These are phyloP conservation scores for Apantesis nais DNA, from an alignment of 2,888 invertebrate genomes.

Conservation along the genomic window DNA sequence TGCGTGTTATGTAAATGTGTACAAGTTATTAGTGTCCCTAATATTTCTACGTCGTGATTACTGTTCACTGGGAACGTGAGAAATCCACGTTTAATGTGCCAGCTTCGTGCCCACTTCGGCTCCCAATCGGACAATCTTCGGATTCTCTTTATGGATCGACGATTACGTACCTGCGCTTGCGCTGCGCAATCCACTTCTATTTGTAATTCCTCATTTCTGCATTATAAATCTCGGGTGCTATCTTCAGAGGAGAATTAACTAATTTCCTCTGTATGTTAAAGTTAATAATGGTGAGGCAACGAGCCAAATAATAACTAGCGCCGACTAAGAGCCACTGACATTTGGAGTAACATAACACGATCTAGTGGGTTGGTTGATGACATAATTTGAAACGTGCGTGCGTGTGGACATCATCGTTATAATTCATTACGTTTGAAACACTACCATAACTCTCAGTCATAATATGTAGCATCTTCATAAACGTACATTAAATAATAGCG, in stretches of 20 bases:
- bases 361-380: slow-evolving; percentile 69
- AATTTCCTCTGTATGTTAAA: slow-evolving; percentile 57
- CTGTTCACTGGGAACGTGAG: slow-evolving; percentile 70
- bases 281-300: slow-evolving; percentile 71
- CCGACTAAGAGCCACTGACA: slow-evolving; percentile 67
- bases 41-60: slow-evolving; percentile 82
- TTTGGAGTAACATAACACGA: slow-evolving; percentile 72
- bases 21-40: slow-evolving; percentile 83
- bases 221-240: slow-evolving; percentile 41
- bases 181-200: slow-evolving; percentile 45
- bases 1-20: slow-evolving; percentile 82
- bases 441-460: slow-evolving; percentile 49
- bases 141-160: slow-evolving; percentile 65
- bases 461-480: slow-evolving; percentile 39
- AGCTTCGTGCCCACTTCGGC: slow-evolving; percentile 60
- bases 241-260: slow-evolving; percentile 48
- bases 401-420: slow-evolving; percentile 61
- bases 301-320: slow-evolving; percentile 76
- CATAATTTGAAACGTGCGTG: slow-evolving; percentile 75
- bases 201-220: slow-evolving; percentile 40
- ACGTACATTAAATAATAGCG: slow-evolving; percentile 40
- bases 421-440: slow-evolving; percentile 63
- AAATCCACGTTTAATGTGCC: slow-evolving; percentile 65
- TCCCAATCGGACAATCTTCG: slow-evolving; percentile 67
- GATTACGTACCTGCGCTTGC: slow-evolving; percentile 47